Evolutionary conservation across 2,113 vertebrate genomes (phyloP), one percentile per base, ranked within the genome.

Genomic region (Anarrhichthys ocellatus): DNA sequence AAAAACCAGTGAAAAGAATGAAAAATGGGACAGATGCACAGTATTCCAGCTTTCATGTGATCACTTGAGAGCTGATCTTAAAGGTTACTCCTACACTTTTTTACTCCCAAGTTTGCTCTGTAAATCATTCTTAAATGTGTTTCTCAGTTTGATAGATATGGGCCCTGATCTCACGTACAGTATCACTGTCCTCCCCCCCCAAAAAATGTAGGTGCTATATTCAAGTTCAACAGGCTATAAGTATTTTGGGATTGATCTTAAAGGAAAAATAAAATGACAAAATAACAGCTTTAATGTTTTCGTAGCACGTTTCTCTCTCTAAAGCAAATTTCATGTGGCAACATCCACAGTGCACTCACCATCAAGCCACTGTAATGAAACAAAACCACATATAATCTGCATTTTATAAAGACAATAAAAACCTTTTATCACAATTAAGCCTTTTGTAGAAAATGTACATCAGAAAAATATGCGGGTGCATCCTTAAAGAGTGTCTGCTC

Each of bases 371-470:
- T 77, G 86, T 81, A 83, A 93, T 84, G 78, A 90, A 93, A 89
- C 81, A 87, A 92, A 93, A 92, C 86, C 91, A 93, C 94, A 84
- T 80, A 92, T 84, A 90, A 71, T 91, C 88, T 90, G 78, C 92
- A 86, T 92, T 92, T 92, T 96, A 95, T 92, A 95, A 95, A 94
- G 94, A 95, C 95, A 95, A 90, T 95, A 95, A 93, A 96, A 95
- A 94, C 92, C 89, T 80, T 76, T 95, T 95, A 95, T 95, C 92
- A 95, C 94, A 95, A 95, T 92, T 92, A 94, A 92, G 88, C 91
- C 88, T 92, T 91, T 92, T 92, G 93, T 95, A 96, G 87, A 96
- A 96, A 96, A 95, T 95, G 88, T 95, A 96, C 94, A 95, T 95
- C 95, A 95, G 94, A 96, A 96, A 96, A 96, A 96, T 96, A 96